These are phyloP conservation scores for Taenaris catops DNA, from an alignment of 2,888 invertebrate species.

Conservation along the genomic window DNA sequence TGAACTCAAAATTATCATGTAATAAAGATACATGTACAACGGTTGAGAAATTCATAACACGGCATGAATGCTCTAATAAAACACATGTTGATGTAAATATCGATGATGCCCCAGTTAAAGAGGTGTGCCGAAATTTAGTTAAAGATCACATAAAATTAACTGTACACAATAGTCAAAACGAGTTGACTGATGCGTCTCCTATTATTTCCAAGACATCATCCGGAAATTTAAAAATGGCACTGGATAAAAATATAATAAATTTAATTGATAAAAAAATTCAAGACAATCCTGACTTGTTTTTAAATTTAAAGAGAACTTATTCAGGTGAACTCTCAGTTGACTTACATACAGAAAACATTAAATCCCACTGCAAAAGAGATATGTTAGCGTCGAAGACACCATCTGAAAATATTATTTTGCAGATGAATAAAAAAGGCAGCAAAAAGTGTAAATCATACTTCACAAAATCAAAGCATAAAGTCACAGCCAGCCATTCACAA, in stretches of 20 bases:
- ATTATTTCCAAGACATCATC: conserved; percentile 33
- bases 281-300: conserved; percentile 27
- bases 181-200: conserved; percentile 20
- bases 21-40: conserved; percentile 25
- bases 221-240: conserved; percentile 33
- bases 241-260: conserved; percentile 37
- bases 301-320: conserved; percentile 28
- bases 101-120: neutral
- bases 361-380: neutral
- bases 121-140: neutral
- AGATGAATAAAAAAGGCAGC: neutral
- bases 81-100: neutral
- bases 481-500: neutral
- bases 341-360: neutral
- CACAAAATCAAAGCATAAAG: neutral
- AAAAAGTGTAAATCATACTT: neutral
- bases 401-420: conserved; percentile 10
- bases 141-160: conserved; percentile 17
- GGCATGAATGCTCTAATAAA: conserved; percentile 6
- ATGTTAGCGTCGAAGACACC: conserved; percentile 16
- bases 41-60: conserved; percentile 13
- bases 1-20: conserved; percentile 31
- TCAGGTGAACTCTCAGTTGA: conserved; percentile 30
- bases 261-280: conserved; percentile 33
- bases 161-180: conserved; percentile 18